phyloP scores from a whole-genome alignment of 2,797 vertebrate genomes.

The Balearica regulorum region DNA sequence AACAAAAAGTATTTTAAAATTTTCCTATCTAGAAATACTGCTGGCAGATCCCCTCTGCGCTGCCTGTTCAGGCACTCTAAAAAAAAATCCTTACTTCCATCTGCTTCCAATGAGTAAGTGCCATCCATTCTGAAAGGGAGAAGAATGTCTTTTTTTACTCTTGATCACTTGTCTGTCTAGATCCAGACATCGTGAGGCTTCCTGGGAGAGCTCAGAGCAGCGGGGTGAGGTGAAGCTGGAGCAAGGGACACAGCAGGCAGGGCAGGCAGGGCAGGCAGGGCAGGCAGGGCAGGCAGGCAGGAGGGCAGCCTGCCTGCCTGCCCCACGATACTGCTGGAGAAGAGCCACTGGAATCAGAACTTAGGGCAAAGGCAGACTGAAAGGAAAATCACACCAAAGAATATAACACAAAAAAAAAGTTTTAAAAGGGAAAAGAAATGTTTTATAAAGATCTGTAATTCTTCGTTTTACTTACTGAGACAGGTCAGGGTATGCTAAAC shows the following conservation, averaged over 20 bases:
- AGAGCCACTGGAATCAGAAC: not conserved
- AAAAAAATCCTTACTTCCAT: not conserved
- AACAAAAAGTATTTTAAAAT: not conserved
- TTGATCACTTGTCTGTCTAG: not conserved
- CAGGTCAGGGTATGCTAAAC: not conserved
- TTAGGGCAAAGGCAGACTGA: not conserved
- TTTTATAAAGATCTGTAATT: not conserved
- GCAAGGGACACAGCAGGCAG: not conserved
- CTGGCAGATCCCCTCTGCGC: not conserved
- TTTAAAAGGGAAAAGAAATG: not conserved
- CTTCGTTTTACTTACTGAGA: not conserved
- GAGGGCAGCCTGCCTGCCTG: not conserved
- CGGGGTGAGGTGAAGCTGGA: accelerated
- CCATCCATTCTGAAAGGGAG: not conserved
- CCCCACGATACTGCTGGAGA: not conserved
- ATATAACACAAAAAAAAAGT: not conserved
- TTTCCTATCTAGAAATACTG: not conserved
- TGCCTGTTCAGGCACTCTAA: not conserved
- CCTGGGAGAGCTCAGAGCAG: not conserved
- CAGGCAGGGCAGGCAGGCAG: not conserved
- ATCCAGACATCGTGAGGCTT: not conserved
- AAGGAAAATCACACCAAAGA: not conserved
- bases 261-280: not conserved
- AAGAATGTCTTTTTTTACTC: not conserved
- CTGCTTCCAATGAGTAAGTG: not conserved